Evolutionary conservation across 2,113 vertebrate species (phyloP).

Genomic region (Proterorhinus semilunaris): DNA sequence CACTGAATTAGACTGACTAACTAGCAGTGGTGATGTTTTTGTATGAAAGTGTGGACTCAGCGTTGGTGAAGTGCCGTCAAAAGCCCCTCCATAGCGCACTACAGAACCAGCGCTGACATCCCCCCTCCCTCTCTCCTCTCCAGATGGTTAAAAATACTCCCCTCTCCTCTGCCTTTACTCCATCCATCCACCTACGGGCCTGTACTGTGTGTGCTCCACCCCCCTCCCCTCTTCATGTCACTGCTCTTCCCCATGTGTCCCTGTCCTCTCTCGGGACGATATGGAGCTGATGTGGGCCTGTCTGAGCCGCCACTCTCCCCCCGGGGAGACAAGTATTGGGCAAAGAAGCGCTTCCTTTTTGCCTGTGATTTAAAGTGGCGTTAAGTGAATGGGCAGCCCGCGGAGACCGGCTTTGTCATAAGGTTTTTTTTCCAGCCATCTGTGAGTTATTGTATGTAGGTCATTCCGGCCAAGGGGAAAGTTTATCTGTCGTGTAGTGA

Average conservation of each 20-base stretch:
- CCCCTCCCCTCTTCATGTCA: conserved; percentile 49
- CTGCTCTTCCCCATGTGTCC: conserved; percentile 36
- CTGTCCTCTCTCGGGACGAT: conserved; percentile 31
- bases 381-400: conserved; percentile 46
- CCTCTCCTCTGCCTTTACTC: conserved; percentile 26
- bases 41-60: conserved; percentile 9
- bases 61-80: conserved; percentile 6
- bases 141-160: conserved; percentile 45
- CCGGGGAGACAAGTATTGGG: conserved; percentile 28
- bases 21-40: background rate
- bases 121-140: conserved; percentile 15
- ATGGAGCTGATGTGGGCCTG: conserved; percentile 39
- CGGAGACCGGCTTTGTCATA: conserved; percentile 40
- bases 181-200: conserved; percentile 36
- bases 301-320: conserved; percentile 33
- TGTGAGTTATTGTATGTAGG: conserved; percentile 53
- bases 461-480: conserved; percentile 4
- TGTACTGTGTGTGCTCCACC: conserved; percentile 38
- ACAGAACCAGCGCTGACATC: conserved; percentile 25
- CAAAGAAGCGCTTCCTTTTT: conserved; percentile 17
- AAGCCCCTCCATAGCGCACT: conserved; percentile 20
- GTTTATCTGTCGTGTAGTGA: no score
- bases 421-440: conserved; percentile 18
- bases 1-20: background rate
- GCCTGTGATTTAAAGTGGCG: conserved; percentile 26